Evolutionary conservation across 2,888 invertebrate species (phyloP).

Genomic region (Exocentrus adspersus): DNA sequence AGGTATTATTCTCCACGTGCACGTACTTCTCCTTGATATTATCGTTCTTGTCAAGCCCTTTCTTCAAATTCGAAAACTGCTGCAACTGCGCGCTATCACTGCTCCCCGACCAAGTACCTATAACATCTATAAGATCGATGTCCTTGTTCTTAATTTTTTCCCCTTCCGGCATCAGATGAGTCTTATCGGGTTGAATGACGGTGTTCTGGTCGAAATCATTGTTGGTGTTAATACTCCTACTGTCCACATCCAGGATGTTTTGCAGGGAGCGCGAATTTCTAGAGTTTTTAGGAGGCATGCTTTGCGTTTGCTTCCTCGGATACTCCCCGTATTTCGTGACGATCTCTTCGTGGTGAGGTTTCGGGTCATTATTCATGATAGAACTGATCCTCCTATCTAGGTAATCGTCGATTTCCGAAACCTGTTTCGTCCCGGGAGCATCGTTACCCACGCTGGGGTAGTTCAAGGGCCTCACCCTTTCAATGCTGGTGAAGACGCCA

Average conservation of each 20-base stretch:
- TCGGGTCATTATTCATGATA: constrained; percentile 43
- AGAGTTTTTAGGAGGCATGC: constrained; percentile 46
- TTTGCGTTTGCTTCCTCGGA: constrained; percentile 46
- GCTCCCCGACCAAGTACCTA: constrained; percentile 55
- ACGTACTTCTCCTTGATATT: constrained; percentile 49
- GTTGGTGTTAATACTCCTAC: constrained; percentile 57
- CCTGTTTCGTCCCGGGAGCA: constrained; percentile 17
- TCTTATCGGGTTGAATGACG: constrained; percentile 59
- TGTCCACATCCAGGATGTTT: constrained; percentile 56
- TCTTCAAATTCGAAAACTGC: constrained; percentile 50
- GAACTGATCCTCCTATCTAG: constrained; percentile 48
- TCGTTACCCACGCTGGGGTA: constrained; percentile 33
- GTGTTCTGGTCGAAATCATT: constrained; percentile 63
- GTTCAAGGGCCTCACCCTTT: constrained; percentile 54
- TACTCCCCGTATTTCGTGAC: constrained; percentile 56
- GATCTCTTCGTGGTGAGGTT: constrained; percentile 54
- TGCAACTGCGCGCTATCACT: constrained; percentile 50
- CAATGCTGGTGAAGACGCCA: constrained; percentile 61
- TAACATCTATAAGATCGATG: constrained; percentile 60
- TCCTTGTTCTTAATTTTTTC: constrained; percentile 55
- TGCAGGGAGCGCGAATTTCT: constrained; percentile 58
- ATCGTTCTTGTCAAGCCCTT: constrained; percentile 51
- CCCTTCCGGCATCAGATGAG: constrained; percentile 51
- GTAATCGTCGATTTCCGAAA: constrained; percentile 44
- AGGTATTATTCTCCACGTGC: constrained; percentile 39